Evolutionary conservation across 2,888 invertebrate species (phyloP).

Genomic region (Diaperis boleti): DNA sequence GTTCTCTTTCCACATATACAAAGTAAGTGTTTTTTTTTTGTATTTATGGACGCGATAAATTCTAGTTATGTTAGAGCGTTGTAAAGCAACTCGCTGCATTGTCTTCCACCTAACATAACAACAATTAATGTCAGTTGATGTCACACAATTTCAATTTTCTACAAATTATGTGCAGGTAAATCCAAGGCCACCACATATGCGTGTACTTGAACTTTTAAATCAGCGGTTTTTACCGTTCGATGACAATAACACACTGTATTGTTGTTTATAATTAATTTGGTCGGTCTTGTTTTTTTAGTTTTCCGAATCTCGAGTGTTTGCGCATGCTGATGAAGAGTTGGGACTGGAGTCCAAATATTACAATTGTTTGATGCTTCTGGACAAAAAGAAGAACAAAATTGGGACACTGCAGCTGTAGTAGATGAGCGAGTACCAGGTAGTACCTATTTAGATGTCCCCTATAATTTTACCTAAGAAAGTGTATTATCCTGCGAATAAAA

Average conservation of each 20-base stretch:
- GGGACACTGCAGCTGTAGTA: too few species aligned
- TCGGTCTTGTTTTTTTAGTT: neutral
- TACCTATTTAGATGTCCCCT: too few species aligned
- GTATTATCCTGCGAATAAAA: too few species aligned
- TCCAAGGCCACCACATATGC: conserved; percentile 7
- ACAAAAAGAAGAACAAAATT: too few species aligned
- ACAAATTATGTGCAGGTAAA: conserved; percentile 12
- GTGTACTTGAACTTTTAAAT: conserved; percentile 10
- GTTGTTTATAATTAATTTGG: too few species aligned
- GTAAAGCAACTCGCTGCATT: conserved; percentile 18
- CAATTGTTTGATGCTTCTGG: too few species aligned
- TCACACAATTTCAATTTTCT: conserved; percentile 27
- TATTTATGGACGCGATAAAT: conserved; percentile 28
- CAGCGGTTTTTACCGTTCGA: conserved; percentile 2
- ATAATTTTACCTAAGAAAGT: too few species aligned
- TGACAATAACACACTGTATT: neutral
- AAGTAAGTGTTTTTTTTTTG: conserved; percentile 23
- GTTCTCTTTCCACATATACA: conserved; percentile 20
- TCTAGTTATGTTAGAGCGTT: conserved; percentile 29
- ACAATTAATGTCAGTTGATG: conserved; percentile 26
- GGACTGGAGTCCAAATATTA: too few species aligned
- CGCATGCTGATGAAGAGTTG: too few species aligned
- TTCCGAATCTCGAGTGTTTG: conserved; percentile 9
- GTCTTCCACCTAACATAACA: conserved; percentile 21
- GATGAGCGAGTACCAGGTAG: too few species aligned